A percentile compares a stretch with the other conserved stretches of the same genome.
Evolutionary conservation across 1,140 invertebrate species (phyloP).

Genomic region (Cotesia chilonis): DNA sequence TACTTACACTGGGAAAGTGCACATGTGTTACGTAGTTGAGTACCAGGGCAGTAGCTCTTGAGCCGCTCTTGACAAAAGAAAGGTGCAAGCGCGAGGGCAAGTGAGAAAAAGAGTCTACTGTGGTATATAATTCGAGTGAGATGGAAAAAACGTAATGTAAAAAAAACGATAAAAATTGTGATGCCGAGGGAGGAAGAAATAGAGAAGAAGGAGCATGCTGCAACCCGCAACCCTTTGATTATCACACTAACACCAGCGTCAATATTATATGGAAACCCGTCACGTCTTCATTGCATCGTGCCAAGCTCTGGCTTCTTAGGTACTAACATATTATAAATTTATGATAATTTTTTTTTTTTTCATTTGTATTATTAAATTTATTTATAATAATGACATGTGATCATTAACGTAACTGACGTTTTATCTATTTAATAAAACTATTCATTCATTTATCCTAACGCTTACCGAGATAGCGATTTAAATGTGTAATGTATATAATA

Average conservation of each 20-base stretch:
- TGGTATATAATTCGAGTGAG: slow-evolving; percentile 17
- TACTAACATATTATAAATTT: not conserved
- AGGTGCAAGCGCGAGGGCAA: slow-evolving; percentile 14
- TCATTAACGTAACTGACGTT: no score
- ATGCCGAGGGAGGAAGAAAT: slow-evolving; percentile 24
- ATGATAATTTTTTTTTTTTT: not conserved
- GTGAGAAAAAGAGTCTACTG: slow-evolving; percentile 9
- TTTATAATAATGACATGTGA: no score
- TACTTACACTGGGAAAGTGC: not conserved
- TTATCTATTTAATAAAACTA: no score
- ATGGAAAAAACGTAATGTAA: slow-evolving; percentile 16
- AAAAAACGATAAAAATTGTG: slow-evolving; percentile 10
- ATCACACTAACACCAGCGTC: slow-evolving; percentile 40
- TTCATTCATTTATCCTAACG: no score
- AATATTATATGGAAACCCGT: slow-evolving; percentile 25
- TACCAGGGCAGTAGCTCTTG: slow-evolving; percentile 25
- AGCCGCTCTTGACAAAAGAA: slow-evolving; percentile 25
- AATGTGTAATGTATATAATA: no score
- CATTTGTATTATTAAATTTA: no score
- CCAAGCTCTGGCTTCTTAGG: slow-evolving; percentile 18
- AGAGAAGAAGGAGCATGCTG: slow-evolving; percentile 35
- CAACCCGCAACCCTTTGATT: slow-evolving; percentile 46
- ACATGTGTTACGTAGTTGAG: slow-evolving; percentile 15
- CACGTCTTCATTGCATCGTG: slow-evolving; percentile 41
- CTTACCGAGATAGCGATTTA: no score